A percentile compares a stretch with the other conserved stretches of the same genome.
Evolutionary conservation across 2,888 invertebrate genomes (phyloP).

Genomic region (Megalurothrips usitatus): DNA sequence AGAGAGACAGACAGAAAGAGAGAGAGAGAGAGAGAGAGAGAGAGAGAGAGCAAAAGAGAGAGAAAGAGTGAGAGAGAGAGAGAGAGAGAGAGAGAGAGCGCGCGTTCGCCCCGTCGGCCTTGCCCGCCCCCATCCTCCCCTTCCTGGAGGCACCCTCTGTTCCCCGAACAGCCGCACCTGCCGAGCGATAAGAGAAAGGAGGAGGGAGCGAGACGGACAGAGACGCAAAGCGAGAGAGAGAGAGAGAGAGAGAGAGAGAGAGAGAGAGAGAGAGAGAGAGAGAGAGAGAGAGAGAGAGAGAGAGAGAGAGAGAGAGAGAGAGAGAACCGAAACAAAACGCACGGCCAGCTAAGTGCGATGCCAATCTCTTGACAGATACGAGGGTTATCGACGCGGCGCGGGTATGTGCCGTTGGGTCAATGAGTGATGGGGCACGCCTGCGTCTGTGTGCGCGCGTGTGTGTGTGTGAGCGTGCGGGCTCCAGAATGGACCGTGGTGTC

Average conservation of each 20-base stretch:
- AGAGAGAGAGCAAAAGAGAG: too few relatives aligned
- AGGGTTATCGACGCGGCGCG: too few relatives aligned
- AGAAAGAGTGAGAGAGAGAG: too few relatives aligned
- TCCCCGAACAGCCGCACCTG: background rate
- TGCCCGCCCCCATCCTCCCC: background rate
- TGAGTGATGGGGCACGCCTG: background rate
- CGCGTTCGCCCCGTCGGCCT: background rate
- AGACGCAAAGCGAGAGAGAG: background rate
- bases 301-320: conserved; percentile 11
- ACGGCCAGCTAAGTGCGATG: too few relatives aligned
- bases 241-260: conserved; percentile 1
- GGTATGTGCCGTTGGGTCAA: too few relatives aligned
- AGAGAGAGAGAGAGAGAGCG: too few relatives aligned
- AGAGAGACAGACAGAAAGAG: too few relatives aligned
- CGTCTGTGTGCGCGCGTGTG: background rate
- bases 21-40: too few relatives aligned
- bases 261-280: conserved; percentile 3
- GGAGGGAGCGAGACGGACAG: background rate
- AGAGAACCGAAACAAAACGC: background rate
- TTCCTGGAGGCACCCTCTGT: background rate
- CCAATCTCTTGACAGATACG: too few relatives aligned
- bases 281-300: conserved; percentile 11
- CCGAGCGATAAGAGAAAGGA: background rate
- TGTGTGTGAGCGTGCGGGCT: too few relatives aligned
- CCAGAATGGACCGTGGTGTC: background rate